A percentile compares a stretch with the other conserved stretches of the same genome.
These are phyloP conservation scores for Parapsyche elsis DNA, from an alignment of 1,140 invertebrate species.

Conservation along the genomic window DNA sequence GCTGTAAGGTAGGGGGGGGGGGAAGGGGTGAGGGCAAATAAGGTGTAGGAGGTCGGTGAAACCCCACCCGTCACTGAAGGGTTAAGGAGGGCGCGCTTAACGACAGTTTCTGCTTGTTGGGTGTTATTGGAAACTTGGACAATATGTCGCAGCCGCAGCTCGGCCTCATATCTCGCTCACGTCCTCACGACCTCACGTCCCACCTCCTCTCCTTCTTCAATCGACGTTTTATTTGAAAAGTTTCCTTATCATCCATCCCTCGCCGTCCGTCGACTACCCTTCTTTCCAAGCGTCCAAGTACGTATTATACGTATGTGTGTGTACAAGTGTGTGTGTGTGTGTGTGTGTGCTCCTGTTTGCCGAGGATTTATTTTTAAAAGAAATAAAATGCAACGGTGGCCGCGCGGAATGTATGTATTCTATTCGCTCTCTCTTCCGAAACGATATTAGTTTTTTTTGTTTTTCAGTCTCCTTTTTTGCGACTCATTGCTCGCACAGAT, in stretches of 20 bases:
- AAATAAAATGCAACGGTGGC: constrained; percentile 36
- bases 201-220: constrained; percentile 15
- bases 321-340: no score
- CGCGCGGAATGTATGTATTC: background rate
- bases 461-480: background rate
- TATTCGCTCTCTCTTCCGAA: constrained; percentile 9
- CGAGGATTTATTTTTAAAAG: constrained; percentile 34
- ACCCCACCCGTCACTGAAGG: constrained; percentile 6
- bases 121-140: constrained; percentile 47
- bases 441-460: constrained; percentile 26
- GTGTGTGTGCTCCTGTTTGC: no score
- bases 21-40: background rate
- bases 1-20: background rate
- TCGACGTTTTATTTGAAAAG: constrained; percentile 47
- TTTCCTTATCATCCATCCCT: constrained; percentile 42
- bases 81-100: constrained; percentile 35
- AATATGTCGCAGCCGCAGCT: constrained; percentile 42
- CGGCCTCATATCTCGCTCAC: constrained; percentile 35
- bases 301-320: no score
- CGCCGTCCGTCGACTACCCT: background rate
- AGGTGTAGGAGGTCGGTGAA: background rate
- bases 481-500: no score
- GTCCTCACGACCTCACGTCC: constrained; percentile 38
- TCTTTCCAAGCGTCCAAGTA: background rate
- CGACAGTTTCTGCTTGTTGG: constrained; percentile 44